Evolutionary conservation across 2,888 invertebrate species (phyloP).

Genomic region (Orthosia gracilis): DNA sequence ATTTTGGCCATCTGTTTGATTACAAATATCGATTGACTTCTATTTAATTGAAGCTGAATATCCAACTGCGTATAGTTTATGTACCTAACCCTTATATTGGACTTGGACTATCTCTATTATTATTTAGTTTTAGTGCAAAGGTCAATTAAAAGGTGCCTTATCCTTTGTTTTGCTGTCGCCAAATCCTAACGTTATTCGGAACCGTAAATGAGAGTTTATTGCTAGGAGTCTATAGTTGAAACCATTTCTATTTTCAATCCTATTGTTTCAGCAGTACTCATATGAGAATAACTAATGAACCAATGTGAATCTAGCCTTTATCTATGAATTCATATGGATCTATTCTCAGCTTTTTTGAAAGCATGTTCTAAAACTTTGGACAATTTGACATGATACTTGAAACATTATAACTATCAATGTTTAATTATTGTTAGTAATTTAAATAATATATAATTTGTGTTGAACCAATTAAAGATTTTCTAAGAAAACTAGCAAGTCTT

Average conservation of each 20-base stretch:
- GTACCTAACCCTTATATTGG: slow-evolving; percentile 7
- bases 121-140: slow-evolving; percentile 19
- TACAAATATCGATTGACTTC: slow-evolving; percentile 18
- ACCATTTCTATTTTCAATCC: slow-evolving; percentile 9
- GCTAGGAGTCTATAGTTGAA: not conserved
- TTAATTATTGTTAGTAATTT: not conserved
- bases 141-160: slow-evolving; percentile 13
- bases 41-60: slow-evolving; percentile 10
- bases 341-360: not conserved
- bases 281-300: not conserved
- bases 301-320: not conserved
- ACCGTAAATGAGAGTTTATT: slow-evolving; percentile 15
- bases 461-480: not conserved
- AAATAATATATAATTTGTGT: not conserved
- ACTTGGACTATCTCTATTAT: slow-evolving; percentile 1
- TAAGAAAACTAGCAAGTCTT: not conserved
- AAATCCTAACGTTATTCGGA: slow-evolving; percentile 1
- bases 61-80: slow-evolving; percentile 1
- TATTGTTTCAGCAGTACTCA: slow-evolving; percentile 11
- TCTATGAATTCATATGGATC: not conserved
- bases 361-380: too few species aligned
- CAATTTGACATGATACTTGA: not conserved
- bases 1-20: slow-evolving; percentile 35
- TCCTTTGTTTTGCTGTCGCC: slow-evolving; percentile 8
- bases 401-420: not conserved